Evolutionary conservation across 1,140 invertebrate genomes (phyloP).

Genomic region (Homalodisca vitripennis): DNA sequence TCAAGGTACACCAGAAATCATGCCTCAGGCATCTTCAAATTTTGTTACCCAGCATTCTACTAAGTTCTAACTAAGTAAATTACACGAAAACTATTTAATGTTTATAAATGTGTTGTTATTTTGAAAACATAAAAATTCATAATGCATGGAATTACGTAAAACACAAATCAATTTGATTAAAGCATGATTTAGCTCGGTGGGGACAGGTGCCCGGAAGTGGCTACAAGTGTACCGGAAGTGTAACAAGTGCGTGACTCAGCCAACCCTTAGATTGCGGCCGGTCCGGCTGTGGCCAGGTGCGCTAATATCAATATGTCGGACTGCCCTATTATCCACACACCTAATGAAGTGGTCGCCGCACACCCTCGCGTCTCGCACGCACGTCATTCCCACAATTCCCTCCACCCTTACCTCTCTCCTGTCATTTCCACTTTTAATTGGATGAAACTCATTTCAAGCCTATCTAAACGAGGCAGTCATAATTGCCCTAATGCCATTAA

Average conservation of each 20-base stretch:
- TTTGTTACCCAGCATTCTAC: no score
- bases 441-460: conserved; percentile 11
- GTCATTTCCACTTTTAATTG: not conserved
- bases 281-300: conserved; percentile 13
- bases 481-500: conserved; percentile 11
- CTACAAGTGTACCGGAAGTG: conserved; percentile 23
- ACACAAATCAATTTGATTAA: no score
- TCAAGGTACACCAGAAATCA: no score
- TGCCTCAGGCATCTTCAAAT: no score
- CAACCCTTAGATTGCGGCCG: no score
- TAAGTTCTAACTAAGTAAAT: no score
- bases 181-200: no score
- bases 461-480: conserved; percentile 8
- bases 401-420: no score
- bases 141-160: no score
- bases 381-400: not conserved
- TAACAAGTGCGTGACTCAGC: conserved; percentile 20
- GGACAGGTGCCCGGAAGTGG: conserved; percentile 1
- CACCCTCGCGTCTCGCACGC: not conserved
- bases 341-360: conserved; percentile 16
- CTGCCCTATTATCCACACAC: not conserved
- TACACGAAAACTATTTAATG: no score
- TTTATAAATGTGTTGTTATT: no score
- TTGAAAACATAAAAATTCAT: no score
- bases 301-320: conserved; percentile 23